Conservation (phyloP, 1,140 invertebrate species). For the Diuraphis noxia region DNA sequence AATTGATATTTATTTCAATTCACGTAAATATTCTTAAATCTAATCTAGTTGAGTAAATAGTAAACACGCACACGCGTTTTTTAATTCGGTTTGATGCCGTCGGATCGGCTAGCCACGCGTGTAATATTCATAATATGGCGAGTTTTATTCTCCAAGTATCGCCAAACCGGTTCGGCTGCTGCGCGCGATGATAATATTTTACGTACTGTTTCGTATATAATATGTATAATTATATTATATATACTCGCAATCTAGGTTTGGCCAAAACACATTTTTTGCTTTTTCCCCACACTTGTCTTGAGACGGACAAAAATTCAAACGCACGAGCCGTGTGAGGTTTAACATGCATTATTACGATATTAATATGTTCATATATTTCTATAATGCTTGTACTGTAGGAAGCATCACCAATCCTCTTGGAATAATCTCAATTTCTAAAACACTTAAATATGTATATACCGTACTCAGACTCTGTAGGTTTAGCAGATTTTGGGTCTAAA, state of each 20-base stretch:
- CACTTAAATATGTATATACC: neutral
- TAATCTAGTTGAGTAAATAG: conserved; percentile 4
- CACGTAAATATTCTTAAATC: neutral
- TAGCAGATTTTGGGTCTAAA: neutral
- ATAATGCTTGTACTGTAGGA: too few species aligned
- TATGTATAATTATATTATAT: neutral
- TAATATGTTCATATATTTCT: neutral
- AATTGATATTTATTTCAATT: conserved; percentile 9
- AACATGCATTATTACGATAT: neutral
- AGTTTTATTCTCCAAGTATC: neutral
- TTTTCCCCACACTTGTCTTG: neutral
- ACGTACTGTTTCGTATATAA: neutral
- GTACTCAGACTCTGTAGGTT: neutral
- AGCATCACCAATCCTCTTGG: too few species aligned
- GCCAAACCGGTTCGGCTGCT: neutral
- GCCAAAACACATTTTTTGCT: neutral
- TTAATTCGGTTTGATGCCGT: neutral
- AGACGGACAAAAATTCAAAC: neutral
- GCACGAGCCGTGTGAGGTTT: neutral
- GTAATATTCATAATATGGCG: neutral
- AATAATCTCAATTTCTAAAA: neutral
- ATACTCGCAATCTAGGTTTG: conserved; percentile 11
- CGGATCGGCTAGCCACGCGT: neutral
- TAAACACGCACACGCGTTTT: neutral
- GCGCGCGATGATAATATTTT: conserved; percentile 2